phyloP scores from a whole-genome alignment of 2,113 vertebrate species.

The Albula goreensis region DNA sequence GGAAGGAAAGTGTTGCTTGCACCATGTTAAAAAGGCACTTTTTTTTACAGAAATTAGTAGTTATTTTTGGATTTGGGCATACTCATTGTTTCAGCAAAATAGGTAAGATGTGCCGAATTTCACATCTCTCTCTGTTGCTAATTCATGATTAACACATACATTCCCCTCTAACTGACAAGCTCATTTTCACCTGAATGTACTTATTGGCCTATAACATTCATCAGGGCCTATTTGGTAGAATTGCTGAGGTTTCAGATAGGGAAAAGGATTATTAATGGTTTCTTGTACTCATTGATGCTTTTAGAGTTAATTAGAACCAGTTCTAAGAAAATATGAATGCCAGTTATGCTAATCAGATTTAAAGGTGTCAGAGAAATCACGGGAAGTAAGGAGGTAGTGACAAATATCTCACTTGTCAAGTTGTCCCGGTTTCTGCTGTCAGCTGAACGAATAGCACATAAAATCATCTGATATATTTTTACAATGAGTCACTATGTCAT shows the following conservation, averaged over 20 bases:
- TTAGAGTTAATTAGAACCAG: slow-evolving; percentile 47
- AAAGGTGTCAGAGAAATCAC: slow-evolving; percentile 46
- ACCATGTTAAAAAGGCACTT: background rate
- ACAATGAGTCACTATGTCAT: slow-evolving; percentile 40
- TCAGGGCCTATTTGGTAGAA: slow-evolving; percentile 10
- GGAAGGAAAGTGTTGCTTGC: background rate
- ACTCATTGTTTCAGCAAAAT: slow-evolving; percentile 4
- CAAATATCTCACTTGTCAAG: slow-evolving; percentile 47
- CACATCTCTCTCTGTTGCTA: slow-evolving; percentile 6
- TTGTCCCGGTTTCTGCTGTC: slow-evolving; percentile 43
- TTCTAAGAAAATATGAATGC: slow-evolving; percentile 46
- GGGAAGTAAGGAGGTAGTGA: slow-evolving; percentile 54
- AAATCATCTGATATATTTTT: slow-evolving; percentile 42
- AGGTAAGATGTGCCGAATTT: background rate
- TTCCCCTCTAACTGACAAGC: background rate
- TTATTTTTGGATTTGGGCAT: background rate
- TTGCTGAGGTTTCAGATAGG: slow-evolving; percentile 26
- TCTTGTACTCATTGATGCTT: slow-evolving; percentile 38
- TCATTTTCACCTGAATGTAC: slow-evolving; percentile 20
- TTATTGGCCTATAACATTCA: slow-evolving; percentile 18
- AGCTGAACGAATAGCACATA: slow-evolving; percentile 44
- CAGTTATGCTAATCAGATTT: slow-evolving; percentile 44
- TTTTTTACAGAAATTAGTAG: background rate
- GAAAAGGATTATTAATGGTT: slow-evolving; percentile 36
- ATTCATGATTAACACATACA: slow-evolving; percentile 13